phyloP scores from a whole-genome alignment of 2,888 invertebrate genomes.

The Petrolisthes manimaculis region DNA sequence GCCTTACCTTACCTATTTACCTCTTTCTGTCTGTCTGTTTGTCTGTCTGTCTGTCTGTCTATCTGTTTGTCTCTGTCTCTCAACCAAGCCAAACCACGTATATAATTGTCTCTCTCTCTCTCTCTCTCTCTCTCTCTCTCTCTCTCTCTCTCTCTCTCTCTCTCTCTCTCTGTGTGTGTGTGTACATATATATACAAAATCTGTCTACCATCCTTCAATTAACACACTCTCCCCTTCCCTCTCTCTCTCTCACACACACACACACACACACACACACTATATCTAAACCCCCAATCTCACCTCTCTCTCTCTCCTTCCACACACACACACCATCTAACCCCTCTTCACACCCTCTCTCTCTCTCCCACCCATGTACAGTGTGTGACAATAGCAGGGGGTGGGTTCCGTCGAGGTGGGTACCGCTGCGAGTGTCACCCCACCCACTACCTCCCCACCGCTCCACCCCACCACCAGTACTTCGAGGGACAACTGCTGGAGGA shows the following conservation, averaged over 20 bases:
- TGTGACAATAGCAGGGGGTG: constrained; percentile 70
- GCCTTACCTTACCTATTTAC: background rate
- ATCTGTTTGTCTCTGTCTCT: background rate
- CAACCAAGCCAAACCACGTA: too few species aligned
- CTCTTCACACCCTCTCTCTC: background rate
- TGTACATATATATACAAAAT: too few species aligned
- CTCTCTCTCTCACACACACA: background rate
- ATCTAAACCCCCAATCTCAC: background rate
- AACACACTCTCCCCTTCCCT: background rate
- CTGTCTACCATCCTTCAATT: background rate
- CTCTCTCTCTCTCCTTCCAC: background rate
- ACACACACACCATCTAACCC: background rate
- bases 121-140: background rate
- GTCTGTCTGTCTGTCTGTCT: background rate
- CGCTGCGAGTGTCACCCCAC: constrained; percentile 68
- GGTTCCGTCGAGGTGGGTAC: constrained; percentile 70
- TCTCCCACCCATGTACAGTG: constrained; percentile 72
- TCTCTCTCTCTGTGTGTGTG: background rate
- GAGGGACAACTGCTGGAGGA: constrained; percentile 69
- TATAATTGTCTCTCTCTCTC: too few species aligned
- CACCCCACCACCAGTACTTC: constrained; percentile 56
- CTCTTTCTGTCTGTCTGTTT: constrained; percentile 6
- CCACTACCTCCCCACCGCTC: constrained; percentile 46
- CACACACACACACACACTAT: background rate
- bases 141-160: background rate